Evolutionary conservation across 2,888 invertebrate species (phyloP).

Genomic region (Epirrhoe tristata): DNA sequence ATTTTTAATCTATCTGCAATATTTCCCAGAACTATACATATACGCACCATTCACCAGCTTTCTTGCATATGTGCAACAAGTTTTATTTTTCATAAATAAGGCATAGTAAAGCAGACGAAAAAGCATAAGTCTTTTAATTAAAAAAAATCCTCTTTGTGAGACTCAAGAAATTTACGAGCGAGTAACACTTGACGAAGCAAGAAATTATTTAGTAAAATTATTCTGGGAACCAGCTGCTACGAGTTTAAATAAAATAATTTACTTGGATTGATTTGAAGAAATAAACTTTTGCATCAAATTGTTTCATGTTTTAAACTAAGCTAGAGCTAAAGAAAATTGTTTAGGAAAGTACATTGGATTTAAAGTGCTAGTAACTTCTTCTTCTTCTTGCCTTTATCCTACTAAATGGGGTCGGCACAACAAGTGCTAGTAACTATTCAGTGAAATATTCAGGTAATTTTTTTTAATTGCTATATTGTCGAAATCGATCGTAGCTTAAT

Average conservation of each 20-base stretch:
- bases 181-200: conserved; percentile 57
- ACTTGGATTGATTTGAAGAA: conserved; percentile 29
- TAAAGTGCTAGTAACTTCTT: too few relatives aligned
- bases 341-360: too few relatives aligned
- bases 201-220: conserved; percentile 58
- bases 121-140: conserved; percentile 56
- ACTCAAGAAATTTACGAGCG: conserved; percentile 54
- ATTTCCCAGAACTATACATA: not conserved
- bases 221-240: conserved; percentile 55
- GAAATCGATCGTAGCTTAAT: conserved; percentile 32
- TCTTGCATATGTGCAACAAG: not conserved
- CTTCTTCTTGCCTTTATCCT: too few relatives aligned
- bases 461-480: conserved; percentile 23
- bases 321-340: conserved; percentile 1
- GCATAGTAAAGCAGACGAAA: not conserved
- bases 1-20: not conserved
- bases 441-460: too few relatives aligned
- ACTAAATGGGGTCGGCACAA: too few relatives aligned
- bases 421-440: too few relatives aligned
- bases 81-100: not conserved
- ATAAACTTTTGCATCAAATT: conserved; percentile 26
- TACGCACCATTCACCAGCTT: not conserved
- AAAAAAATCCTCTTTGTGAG: conserved; percentile 49
- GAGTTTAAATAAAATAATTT: conserved; percentile 38
- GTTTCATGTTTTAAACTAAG: conserved; percentile 8